Conservation (phyloP, 2,113 vertebrate species). For the Cinclus cinclus region DNA sequence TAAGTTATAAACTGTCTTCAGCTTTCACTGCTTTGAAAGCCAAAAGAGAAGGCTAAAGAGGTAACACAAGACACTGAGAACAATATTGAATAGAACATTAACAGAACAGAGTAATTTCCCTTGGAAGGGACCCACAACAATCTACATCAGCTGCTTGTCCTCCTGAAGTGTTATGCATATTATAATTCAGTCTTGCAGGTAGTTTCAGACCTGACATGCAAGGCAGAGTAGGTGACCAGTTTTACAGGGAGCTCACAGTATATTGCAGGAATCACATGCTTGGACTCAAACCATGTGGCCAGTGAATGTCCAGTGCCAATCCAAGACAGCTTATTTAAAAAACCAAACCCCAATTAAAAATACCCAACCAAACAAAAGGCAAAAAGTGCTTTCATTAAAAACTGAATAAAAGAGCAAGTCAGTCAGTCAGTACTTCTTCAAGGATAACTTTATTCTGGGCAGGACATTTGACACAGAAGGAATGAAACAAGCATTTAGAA, state of each 20-base stretch:
- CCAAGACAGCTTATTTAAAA: not conserved
- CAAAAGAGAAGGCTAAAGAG: not conserved
- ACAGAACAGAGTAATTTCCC: not conserved
- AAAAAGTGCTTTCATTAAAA: not conserved
- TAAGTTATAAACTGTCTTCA: not conserved
- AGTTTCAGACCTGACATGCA: not conserved
- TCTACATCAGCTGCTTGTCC: not conserved
- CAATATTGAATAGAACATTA: not conserved
- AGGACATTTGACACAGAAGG: conserved; percentile 40
- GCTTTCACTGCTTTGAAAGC: not conserved
- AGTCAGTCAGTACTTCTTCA: conserved; percentile 18
- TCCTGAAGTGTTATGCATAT: fast-evolving
- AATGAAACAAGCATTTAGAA: not conserved
- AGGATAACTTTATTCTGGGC: conserved; percentile 68
- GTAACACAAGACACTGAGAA: not conserved
- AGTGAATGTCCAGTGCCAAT: not conserved
- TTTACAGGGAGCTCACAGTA: fast-evolving
- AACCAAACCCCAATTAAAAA: not conserved
- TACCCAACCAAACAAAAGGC: not conserved
- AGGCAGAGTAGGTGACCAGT: fast-evolving
- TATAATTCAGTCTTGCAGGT: too few species aligned
- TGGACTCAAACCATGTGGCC: fast-evolving
- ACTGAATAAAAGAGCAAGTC: not conserved
- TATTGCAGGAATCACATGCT: fast-evolving
- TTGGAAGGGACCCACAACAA: not conserved